Percentiles rank a stretch among this genome's conserved stretches.
These are phyloP conservation scores for Gymnopithys bicolor DNA, from an alignment of 2,797 vertebrate genomes.

Conservation along the genomic window DNA sequence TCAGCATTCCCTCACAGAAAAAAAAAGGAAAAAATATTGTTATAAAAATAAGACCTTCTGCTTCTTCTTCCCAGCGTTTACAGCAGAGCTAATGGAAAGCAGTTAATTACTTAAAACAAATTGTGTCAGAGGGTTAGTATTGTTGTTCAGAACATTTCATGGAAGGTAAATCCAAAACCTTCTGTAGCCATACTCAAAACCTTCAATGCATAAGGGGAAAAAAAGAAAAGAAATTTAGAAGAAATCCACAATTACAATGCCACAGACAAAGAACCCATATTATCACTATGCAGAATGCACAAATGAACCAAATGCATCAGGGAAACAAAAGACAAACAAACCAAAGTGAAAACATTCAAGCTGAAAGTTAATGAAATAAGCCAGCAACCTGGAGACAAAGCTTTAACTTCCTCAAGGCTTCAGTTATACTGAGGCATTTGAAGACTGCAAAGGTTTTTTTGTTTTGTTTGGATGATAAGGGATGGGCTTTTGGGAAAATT, in stretches of 20 bases:
- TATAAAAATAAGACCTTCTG: not conserved
- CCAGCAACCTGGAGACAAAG: constrained; percentile 74
- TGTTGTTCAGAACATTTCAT: not conserved
- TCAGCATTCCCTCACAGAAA: not conserved
- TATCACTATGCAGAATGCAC: constrained; percentile 56
- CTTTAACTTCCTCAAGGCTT: constrained; percentile 59
- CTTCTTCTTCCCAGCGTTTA: constrained; percentile 24
- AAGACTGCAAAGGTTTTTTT: constrained; percentile 49
- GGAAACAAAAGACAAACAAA: constrained; percentile 72
- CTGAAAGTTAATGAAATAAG: constrained; percentile 75
- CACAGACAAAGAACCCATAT: constrained; percentile 66
- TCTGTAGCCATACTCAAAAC: constrained; percentile 32
- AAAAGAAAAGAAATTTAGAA: constrained; percentile 61
- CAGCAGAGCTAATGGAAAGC: constrained; percentile 12
- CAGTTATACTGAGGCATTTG: constrained; percentile 50
- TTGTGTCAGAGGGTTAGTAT: not conserved
- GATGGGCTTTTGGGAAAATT: constrained; percentile 69
- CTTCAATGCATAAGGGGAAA: not conserved
- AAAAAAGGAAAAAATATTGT: not conserved
- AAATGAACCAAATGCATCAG: constrained; percentile 69
- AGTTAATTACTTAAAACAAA: not conserved
- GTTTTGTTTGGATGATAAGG: constrained; percentile 56
- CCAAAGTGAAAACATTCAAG: constrained; percentile 72
- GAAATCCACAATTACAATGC: constrained; percentile 68
- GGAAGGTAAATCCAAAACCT: constrained; percentile 33